These are phyloP conservation scores for Paramormyrops kingsleyae DNA, from an alignment of 2,113 vertebrate genomes.

Conservation along the genomic window DNA sequence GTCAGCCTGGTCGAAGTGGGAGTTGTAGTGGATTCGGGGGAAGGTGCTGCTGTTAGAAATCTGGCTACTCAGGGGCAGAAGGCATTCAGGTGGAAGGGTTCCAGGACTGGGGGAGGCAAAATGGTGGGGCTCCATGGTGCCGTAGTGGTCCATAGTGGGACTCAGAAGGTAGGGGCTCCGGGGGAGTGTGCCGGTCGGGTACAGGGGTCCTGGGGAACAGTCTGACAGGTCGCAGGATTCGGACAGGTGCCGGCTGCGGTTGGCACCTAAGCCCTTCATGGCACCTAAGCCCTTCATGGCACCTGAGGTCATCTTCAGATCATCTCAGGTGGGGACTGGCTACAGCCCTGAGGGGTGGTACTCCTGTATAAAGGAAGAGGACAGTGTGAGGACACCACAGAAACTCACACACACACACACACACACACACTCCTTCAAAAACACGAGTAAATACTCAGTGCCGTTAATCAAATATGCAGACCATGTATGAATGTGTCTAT, in stretches of 20 bases:
- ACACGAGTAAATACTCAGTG: background rate
- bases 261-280: conserved; percentile 95
- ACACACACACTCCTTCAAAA: background rate
- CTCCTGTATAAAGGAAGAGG: conserved; percentile 42
- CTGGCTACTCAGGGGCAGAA: conserved; percentile 89
- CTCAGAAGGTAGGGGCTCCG: conserved; percentile 85
- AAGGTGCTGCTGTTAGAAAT: conserved; percentile 94
- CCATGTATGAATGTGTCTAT: background rate
- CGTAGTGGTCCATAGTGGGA: conserved; percentile 79
- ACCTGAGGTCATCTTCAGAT: conserved; percentile 57
- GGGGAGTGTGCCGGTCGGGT: conserved; percentile 63
- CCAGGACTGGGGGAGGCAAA: conserved; percentile 55
- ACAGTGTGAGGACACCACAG: background rate
- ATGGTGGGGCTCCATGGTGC: conserved; percentile 75
- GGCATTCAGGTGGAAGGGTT: conserved; percentile 74
- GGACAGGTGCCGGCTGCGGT: conserved; percentile 82
- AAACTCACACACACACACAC: background rate
- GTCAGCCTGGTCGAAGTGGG: conserved; percentile 87
- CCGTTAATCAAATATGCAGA: background rate
- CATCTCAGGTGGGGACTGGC: conserved; percentile 45
- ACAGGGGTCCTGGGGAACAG: conserved; percentile 69
- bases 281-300: conserved; percentile 80
- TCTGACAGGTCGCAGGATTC: conserved; percentile 78
- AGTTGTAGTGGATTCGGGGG: conserved; percentile 93
- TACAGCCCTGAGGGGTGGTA: conserved; percentile 29